phyloP scores from a whole-genome alignment of 2,113 vertebrate genomes.

The Clarias gariepinus region DNA sequence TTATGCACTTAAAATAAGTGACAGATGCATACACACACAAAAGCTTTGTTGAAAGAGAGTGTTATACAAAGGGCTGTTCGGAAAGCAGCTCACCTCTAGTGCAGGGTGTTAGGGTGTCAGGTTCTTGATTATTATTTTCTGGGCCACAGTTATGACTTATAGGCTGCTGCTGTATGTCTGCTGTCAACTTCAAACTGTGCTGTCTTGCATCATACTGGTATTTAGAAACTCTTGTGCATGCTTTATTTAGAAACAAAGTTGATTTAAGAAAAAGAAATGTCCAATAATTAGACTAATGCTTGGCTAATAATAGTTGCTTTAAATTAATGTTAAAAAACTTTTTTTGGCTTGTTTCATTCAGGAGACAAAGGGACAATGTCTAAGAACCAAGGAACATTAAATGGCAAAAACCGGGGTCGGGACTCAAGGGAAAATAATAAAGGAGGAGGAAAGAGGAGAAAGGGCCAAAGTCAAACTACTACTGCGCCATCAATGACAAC shows the following conservation, averaged over 20 bases:
- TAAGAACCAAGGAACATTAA: constrained; percentile 62
- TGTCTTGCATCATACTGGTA: constrained; percentile 40
- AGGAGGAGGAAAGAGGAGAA: constrained; percentile 76
- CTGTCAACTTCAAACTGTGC: constrained; percentile 29
- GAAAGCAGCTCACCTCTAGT: constrained; percentile 15
- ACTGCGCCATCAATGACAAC: constrained; percentile 63
- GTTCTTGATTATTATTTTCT: constrained; percentile 44
- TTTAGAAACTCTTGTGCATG: constrained; percentile 38
- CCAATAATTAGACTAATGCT: not conserved
- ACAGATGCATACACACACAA: constrained; percentile 45
- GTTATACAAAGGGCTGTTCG: not conserved
- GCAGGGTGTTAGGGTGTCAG: constrained; percentile 33
- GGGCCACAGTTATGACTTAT: constrained; percentile 33
- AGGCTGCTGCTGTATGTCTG: constrained; percentile 35
- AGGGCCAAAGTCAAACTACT: constrained; percentile 75
- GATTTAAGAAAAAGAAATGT: not conserved
- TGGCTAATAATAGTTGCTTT: not conserved
- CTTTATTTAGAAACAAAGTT: not conserved
- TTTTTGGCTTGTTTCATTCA: constrained; percentile 50
- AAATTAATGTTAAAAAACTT: not conserved
- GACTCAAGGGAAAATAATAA: constrained; percentile 72
- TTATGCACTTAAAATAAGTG: constrained; percentile 60
- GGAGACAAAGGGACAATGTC: constrained; percentile 69
- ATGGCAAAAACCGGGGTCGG: constrained; percentile 68
- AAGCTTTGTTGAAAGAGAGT: not conserved